Conservation (phyloP, 2,888 invertebrate genomes). For the Polia nebulosa region DNA sequence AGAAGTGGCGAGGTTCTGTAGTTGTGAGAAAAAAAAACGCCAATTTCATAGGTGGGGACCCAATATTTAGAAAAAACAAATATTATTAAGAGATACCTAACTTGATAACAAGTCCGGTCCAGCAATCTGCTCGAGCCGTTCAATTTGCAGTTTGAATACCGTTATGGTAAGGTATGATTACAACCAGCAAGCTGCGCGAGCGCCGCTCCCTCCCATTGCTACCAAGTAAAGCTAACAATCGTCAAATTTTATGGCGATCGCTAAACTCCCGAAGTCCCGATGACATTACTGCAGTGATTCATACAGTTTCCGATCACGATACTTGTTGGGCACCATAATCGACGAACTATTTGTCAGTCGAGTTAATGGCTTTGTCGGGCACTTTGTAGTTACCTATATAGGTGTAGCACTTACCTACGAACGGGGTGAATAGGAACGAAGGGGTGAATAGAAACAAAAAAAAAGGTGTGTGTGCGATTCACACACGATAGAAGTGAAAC, state of each 20-base stretch:
- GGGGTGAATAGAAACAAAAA: too few species aligned
- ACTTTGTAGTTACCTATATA: not conserved
- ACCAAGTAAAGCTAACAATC: conserved; percentile 62
- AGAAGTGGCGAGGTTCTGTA: too few species aligned
- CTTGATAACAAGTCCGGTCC: conserved; percentile 32
- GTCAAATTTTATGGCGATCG: conserved; percentile 58
- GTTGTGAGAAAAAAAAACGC: too few species aligned
- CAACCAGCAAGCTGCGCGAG: conserved; percentile 30
- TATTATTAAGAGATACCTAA: too few species aligned
- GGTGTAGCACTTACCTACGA: not conserved
- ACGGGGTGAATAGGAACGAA: too few species aligned
- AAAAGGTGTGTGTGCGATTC: too few species aligned
- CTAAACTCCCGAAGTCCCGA: conserved; percentile 50
- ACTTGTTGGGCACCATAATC: conserved; percentile 33
- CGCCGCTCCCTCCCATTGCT: conserved; percentile 56
- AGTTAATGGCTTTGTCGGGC: conserved; percentile 37
- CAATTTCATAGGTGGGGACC: too few species aligned
- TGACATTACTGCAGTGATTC: conserved; percentile 57
- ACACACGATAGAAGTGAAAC: too few species aligned
- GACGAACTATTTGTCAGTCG: conserved; percentile 56
- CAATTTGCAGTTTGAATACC: conserved; percentile 70
- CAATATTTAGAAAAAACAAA: too few species aligned
- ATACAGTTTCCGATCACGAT: conserved; percentile 46
- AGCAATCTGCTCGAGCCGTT: conserved; percentile 40
- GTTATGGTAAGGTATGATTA: conserved; percentile 70